Conservation (phyloP, 2,888 invertebrate species). For the Orthosia gracilis region DNA sequence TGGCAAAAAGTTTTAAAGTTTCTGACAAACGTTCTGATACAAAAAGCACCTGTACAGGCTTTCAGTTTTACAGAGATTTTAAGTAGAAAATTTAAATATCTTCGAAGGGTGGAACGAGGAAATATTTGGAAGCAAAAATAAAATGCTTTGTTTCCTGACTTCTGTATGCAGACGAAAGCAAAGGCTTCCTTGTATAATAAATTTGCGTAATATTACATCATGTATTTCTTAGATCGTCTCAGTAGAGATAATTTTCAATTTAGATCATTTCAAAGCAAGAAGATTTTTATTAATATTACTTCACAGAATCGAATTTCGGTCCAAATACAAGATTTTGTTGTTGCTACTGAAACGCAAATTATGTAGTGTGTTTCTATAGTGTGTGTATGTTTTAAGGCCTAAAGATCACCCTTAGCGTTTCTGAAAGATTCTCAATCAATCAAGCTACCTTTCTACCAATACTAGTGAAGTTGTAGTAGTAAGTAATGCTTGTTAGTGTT, state of each 20-base stretch:
- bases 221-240: background rate
- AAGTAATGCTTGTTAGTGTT: background rate
- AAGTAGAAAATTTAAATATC: no score
- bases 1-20: no score
- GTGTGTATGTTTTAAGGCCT: no score
- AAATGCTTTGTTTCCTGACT: background rate
- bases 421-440: background rate
- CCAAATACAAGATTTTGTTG: background rate
- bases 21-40: background rate
- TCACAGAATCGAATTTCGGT: background rate
- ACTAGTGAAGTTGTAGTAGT: background rate
- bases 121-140: background rate
- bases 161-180: background rate
- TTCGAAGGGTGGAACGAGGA: background rate
- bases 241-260: slow-evolving; percentile 12
- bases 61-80: background rate
- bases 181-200: background rate
- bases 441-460: no score
- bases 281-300: background rate
- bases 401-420: background rate
- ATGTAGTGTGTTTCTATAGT: background rate
- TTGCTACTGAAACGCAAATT: background rate
- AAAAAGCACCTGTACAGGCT: background rate
- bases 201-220: slow-evolving; percentile 4
- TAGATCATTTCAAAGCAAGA: background rate